Evolutionary conservation across 1,140 invertebrate species (phyloP).

Genomic region (Asobara japonica): DNA sequence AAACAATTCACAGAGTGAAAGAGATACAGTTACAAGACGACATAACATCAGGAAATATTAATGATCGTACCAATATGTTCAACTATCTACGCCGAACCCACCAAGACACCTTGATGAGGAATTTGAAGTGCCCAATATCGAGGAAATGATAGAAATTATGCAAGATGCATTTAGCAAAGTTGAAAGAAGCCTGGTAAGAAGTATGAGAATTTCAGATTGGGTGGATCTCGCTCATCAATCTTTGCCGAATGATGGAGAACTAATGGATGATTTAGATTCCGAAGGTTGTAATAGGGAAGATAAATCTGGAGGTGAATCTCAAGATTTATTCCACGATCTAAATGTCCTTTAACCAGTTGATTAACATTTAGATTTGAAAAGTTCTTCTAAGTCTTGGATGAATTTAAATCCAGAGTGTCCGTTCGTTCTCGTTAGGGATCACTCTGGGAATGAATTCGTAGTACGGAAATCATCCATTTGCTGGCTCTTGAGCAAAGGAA

Average conservation of each 20-base stretch:
- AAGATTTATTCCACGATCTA: not conserved
- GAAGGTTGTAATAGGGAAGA: too few relatives aligned
- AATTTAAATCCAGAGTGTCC: not conserved
- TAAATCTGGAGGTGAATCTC: too few relatives aligned
- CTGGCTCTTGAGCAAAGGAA: not conserved
- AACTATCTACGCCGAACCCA: not conserved
- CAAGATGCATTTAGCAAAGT: too few relatives aligned
- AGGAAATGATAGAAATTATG: too few relatives aligned
- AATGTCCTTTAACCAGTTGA: not conserved
- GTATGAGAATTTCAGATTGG: too few relatives aligned
- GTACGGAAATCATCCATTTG: not conserved
- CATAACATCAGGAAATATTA: constrained; percentile 9
- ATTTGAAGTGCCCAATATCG: too few relatives aligned
- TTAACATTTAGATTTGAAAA: not conserved
- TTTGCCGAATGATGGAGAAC: too few relatives aligned
- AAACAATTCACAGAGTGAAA: constrained; percentile 24
- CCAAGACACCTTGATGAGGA: too few relatives aligned
- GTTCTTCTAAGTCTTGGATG: not conserved
- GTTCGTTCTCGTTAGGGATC: not conserved
- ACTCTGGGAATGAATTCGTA: not conserved
- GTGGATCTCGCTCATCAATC: too few relatives aligned
- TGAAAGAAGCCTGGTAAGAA: too few relatives aligned
- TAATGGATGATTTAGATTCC: too few relatives aligned
- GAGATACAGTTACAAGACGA: constrained; percentile 25
- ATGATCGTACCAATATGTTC: not conserved